A percentile compares a stretch with the other conserved stretches of the same genome.
Evolutionary conservation across 2,888 invertebrate species (phyloP).

Genomic region (Tipula helvola): DNA sequence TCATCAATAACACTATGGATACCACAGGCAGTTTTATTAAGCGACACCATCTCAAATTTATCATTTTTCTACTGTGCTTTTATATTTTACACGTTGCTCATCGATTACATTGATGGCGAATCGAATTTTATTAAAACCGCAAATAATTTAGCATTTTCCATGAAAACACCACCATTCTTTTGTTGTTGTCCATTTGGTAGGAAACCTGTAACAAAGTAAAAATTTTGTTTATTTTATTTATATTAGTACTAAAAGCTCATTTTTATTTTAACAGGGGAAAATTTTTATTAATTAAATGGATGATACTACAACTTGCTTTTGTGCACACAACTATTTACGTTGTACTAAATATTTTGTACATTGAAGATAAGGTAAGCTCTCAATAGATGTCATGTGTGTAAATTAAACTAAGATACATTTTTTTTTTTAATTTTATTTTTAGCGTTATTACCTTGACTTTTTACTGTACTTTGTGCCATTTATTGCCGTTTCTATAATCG

Average conservation of each 20-base stretch:
- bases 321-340: conserved; percentile 30
- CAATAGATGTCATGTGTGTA: not conserved
- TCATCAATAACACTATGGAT: conserved; percentile 28
- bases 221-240: not conserved
- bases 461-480: conserved; percentile 31
- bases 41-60: conserved; percentile 32
- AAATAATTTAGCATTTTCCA: conserved; percentile 27
- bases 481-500: conserved; percentile 27
- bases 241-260: not conserved
- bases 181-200: conserved; percentile 23
- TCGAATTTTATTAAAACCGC: conserved; percentile 31
- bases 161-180: conserved; percentile 30
- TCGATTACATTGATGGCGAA: conserved; percentile 30
- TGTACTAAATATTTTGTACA: conserved; percentile 28
- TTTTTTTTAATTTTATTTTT: conserved; percentile 15
- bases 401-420: not conserved
- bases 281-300: conserved; percentile 19
- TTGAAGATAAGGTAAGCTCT: conserved; percentile 21
- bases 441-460: conserved; percentile 23
- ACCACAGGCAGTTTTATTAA: conserved; percentile 29
- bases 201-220: not conserved
- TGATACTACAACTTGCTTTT: conserved; percentile 32
- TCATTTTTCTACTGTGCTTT: conserved; percentile 29
- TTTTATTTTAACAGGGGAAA: not conserved
- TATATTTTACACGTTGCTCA: conserved; percentile 28